Percentiles rank a stretch among this genome's conserved stretches.
Evolutionary conservation across 2,888 invertebrate genomes (phyloP).

Genomic region (Philhelius pedissequus): DNA sequence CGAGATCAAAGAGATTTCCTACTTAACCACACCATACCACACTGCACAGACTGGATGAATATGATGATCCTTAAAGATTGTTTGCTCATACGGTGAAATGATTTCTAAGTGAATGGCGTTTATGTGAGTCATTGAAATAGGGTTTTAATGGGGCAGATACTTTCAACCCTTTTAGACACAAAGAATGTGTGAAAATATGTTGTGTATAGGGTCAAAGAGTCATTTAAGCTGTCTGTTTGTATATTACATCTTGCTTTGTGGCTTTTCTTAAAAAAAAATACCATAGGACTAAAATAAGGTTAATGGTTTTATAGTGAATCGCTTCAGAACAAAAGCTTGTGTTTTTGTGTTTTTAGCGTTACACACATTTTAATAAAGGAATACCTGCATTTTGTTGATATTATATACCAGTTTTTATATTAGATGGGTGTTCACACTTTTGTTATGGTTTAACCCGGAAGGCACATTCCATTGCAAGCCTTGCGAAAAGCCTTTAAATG

Average conservation of each 20-base stretch:
- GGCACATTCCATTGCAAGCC: too few relatives aligned
- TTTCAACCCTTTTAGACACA: background rate
- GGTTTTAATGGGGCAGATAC: constrained; percentile 7
- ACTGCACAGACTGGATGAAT: background rate
- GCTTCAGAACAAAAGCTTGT: background rate
- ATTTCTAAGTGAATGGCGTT: constrained; percentile 13
- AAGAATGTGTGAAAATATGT: background rate
- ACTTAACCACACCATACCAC: background rate
- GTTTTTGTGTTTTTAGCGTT: background rate
- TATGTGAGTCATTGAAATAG: constrained; percentile 19
- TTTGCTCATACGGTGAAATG: constrained; percentile 26
- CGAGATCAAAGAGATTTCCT: constrained; percentile 57
- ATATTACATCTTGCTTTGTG: background rate
- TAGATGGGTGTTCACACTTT: too few relatives aligned
- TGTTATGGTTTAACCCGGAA: too few relatives aligned
- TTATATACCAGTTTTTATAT: too few relatives aligned
- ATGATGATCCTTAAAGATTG: constrained; percentile 45
- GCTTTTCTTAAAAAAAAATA: background rate
- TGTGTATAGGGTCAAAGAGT: constrained; percentile 22
- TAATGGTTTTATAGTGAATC: constrained; percentile 23
- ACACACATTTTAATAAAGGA: background rate
- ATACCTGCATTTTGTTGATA: background rate
- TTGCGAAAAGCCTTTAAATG: too few relatives aligned
- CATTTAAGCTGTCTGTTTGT: constrained; percentile 6
- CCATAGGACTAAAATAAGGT: constrained; percentile 17